Percentiles rank a stretch among this genome's conserved stretches.
phyloP scores from a whole-genome alignment of 2,888 invertebrate species.

The Nudaria mundana region DNA sequence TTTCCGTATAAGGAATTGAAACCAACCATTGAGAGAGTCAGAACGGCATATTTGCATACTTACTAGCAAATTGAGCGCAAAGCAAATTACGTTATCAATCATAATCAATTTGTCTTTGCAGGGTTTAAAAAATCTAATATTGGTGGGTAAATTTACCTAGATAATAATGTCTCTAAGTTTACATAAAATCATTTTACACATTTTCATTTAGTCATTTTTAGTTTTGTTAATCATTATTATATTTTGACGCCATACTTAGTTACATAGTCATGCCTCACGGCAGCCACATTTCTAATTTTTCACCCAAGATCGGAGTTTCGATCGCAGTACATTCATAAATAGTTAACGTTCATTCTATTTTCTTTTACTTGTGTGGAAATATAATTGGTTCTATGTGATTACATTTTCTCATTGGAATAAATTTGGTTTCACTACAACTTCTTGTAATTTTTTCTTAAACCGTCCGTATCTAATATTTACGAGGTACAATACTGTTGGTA shows the following conservation, averaged over 20 bases:
- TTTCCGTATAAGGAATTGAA: slow-evolving; percentile 39
- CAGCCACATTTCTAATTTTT: slow-evolving; percentile 15
- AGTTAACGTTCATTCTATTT: slow-evolving; percentile 24
- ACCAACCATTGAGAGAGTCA: slow-evolving; percentile 38
- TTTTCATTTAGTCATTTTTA: slow-evolving; percentile 23
- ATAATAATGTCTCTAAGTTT: slow-evolving; percentile 21
- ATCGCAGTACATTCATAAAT: slow-evolving; percentile 13
- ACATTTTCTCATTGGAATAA: slow-evolving; percentile 37
- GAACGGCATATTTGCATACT: slow-evolving; percentile 20
- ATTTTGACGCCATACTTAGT: slow-evolving; percentile 11
- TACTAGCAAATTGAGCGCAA: slow-evolving; percentile 16
- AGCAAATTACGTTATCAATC: slow-evolving; percentile 18
- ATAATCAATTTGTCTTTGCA: slow-evolving; percentile 16
- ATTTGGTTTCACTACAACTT: slow-evolving; percentile 28
- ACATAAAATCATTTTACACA: slow-evolving; percentile 31
- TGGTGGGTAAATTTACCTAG: slow-evolving; percentile 18
- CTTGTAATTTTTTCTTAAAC: too few species aligned
- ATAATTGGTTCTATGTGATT: slow-evolving; percentile 25
- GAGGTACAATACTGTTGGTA: too few species aligned
- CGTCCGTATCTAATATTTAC: too few species aligned
- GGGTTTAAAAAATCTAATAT: slow-evolving; percentile 13
- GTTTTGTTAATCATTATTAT: slow-evolving; percentile 13
- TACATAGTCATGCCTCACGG: slow-evolving; percentile 18
- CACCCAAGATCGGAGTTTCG: too few species aligned
- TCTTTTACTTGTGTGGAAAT: slow-evolving; percentile 17